Conservation (phyloP, 53 echinoderm and acorn worm genomes). For the Arbacia lixula region DNA sequence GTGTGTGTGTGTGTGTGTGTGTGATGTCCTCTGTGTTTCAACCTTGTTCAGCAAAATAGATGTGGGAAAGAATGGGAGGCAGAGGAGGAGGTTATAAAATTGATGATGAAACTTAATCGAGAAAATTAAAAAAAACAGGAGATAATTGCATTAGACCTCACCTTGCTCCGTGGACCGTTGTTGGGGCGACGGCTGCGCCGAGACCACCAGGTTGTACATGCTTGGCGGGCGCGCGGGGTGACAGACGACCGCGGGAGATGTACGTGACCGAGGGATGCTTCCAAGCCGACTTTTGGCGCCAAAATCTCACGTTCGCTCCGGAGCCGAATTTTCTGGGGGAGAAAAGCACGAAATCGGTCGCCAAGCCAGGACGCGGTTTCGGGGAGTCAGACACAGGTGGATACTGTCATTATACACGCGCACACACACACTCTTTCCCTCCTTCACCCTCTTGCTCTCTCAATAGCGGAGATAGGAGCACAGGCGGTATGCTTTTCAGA, state of each 20-base stretch:
- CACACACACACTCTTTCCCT: too few relatives aligned
- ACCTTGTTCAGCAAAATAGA: too few relatives aligned
- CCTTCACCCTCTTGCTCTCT: too few relatives aligned
- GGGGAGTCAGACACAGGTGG: background rate
- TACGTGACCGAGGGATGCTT: background rate
- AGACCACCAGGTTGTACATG: slow-evolving; percentile 6
- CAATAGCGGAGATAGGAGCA: too few relatives aligned
- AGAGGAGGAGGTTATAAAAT: slow-evolving; percentile 41
- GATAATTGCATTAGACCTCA: slow-evolving; percentile 36
- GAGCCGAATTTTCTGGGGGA: too few relatives aligned
- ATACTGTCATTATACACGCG: background rate
- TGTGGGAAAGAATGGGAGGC: background rate
- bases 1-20: slow-evolving; percentile 24
- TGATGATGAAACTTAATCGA: slow-evolving; percentile 45
- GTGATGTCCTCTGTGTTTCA: background rate
- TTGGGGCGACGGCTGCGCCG: slow-evolving; percentile 5
- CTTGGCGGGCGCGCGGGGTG: background rate
- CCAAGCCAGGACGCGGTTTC: background rate
- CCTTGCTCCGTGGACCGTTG: slow-evolving; percentile 34
- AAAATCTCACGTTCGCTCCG: slow-evolving; percentile 6
- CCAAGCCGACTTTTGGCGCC: slow-evolving; percentile 6
- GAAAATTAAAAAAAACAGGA: slow-evolving; percentile 56
- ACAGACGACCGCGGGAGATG: background rate
- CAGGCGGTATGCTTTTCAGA: too few relatives aligned
- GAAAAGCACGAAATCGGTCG: slow-evolving; percentile 27